Percentiles rank a stretch among this genome's conserved stretches.
These are phyloP conservation scores for Trachelipus rathkii DNA, from an alignment of 1,140 invertebrate species.

Conservation along the genomic window DNA sequence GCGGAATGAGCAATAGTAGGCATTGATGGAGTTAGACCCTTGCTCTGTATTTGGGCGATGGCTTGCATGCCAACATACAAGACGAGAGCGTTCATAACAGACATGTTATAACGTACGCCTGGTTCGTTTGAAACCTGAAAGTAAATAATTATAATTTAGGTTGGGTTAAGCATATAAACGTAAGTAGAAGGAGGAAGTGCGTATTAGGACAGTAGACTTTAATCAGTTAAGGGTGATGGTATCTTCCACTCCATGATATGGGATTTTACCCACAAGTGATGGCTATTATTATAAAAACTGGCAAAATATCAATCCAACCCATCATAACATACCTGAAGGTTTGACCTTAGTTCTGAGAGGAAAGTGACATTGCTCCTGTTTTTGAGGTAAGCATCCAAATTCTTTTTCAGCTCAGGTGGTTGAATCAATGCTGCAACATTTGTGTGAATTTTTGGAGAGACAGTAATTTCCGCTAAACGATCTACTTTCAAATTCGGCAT, in stretches of 20 bases:
- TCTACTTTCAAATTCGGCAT: conserved; percentile 97
- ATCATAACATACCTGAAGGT: conserved; percentile 65
- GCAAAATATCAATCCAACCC: too few relatives aligned
- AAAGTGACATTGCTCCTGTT: conserved; percentile 92
- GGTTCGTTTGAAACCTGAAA: conserved; percentile 67
- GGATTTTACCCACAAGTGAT: too few relatives aligned
- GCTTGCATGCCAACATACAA: conserved; percentile 96
- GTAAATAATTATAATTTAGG: neutral
- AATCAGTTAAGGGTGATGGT: too few relatives aligned
- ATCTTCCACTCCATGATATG: too few relatives aligned
- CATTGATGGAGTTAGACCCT: conserved; percentile 87
- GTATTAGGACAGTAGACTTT: too few relatives aligned
- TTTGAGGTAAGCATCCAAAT: conserved; percentile 94
- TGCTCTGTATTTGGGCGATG: conserved; percentile 78
- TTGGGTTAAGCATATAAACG: too few relatives aligned
- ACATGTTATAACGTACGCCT: conserved; percentile 89
- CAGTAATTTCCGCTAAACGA: conserved; percentile 77
- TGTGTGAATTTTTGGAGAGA: conserved; percentile 78
- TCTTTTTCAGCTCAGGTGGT: conserved; percentile 80
- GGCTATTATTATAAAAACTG: too few relatives aligned
- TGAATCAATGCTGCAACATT: conserved; percentile 86
- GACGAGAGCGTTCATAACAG: conserved; percentile 93
- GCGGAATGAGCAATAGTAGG: conserved; percentile 93
- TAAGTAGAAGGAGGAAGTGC: too few relatives aligned
- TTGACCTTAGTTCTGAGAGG: conserved; percentile 81